Evolutionary conservation across 2,888 invertebrate genomes (phyloP).

Genomic region (Gasteruption jaculator): DNA sequence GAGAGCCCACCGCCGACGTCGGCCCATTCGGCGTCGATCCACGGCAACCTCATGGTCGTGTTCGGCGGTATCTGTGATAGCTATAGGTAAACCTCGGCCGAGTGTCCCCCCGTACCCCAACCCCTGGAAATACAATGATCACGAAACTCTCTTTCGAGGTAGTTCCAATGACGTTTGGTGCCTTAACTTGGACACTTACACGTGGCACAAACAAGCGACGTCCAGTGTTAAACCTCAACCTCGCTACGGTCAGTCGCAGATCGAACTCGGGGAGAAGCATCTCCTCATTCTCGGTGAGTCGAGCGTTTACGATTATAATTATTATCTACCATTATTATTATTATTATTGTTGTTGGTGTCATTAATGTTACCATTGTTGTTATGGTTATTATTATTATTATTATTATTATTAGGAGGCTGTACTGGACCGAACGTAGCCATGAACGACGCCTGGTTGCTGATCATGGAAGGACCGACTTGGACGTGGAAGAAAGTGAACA

Average conservation of each 20-base stretch:
- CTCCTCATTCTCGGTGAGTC: slow-evolving; percentile 69
- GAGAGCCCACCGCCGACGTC: slow-evolving; percentile 76
- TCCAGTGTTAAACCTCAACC: slow-evolving; percentile 69
- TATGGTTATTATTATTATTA: slow-evolving; percentile 21
- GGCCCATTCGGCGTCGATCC: slow-evolving; percentile 88
- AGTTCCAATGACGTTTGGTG: slow-evolving; percentile 86
- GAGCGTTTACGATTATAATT: too few relatives aligned
- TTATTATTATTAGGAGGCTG: slow-evolving; percentile 63
- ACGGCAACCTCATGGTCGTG: slow-evolving; percentile 76
- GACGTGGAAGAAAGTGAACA: slow-evolving; percentile 72
- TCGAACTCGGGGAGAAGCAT: slow-evolving; percentile 72
- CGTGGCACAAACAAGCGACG: slow-evolving; percentile 75
- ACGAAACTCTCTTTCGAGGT: slow-evolving; percentile 23
- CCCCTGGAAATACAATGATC: slow-evolving; percentile 31
- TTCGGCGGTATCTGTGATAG: slow-evolving; percentile 63
- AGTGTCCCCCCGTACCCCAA: too few relatives aligned
- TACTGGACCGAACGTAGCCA: slow-evolving; percentile 80
- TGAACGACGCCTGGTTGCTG: slow-evolving; percentile 88
- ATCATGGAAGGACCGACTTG: slow-evolving; percentile 68
- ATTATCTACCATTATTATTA: background rate
- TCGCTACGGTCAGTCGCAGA: slow-evolving; percentile 91
- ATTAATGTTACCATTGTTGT: slow-evolving; percentile 4
- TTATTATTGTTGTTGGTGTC: background rate
- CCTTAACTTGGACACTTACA: slow-evolving; percentile 70
- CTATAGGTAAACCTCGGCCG: slow-evolving; percentile 37